Conservation (phyloP, 2,888 invertebrate genomes). For the Molorchus minor region DNA sequence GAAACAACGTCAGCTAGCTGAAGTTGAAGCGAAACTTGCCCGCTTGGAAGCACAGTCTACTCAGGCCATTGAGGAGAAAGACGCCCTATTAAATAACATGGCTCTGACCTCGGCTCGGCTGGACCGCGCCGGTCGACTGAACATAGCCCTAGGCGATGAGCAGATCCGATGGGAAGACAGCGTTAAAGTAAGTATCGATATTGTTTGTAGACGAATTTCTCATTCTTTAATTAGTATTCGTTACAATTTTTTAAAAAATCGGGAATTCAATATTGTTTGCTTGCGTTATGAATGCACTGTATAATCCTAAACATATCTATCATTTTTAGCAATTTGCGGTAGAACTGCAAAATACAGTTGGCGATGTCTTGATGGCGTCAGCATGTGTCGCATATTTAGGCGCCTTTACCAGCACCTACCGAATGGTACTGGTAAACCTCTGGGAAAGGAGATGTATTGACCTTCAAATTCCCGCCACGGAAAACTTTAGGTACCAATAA, state of each 20-base stretch:
- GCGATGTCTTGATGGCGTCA: constrained; percentile 87
- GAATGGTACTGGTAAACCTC: constrained; percentile 70
- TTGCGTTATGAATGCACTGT: too few species aligned
- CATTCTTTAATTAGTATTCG: too few species aligned
- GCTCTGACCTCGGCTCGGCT: constrained; percentile 81
- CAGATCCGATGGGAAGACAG: constrained; percentile 84
- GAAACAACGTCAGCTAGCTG: constrained; percentile 84
- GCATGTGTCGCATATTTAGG: constrained; percentile 92
- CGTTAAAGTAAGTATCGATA: constrained; percentile 66
- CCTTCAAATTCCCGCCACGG: constrained; percentile 76
- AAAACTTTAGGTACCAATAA: constrained; percentile 68
- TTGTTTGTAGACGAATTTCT: too few species aligned
- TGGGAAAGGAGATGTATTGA: constrained; percentile 77
- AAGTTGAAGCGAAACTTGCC: constrained; percentile 77
- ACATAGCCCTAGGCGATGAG: constrained; percentile 87
- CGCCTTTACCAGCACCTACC: constrained; percentile 81
- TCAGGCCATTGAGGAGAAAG: constrained; percentile 77
- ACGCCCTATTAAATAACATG: constrained; percentile 77
- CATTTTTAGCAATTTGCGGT: constrained; percentile 70
- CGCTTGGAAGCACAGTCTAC: constrained; percentile 72
- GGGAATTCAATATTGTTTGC: too few species aligned
- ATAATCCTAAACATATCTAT: too few species aligned
- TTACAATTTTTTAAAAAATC: too few species aligned
- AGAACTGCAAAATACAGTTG: constrained; percentile 78
- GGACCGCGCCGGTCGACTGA: constrained; percentile 83